Base-by-base conservation (phyloP, 1,140 invertebrate species). In the Trichonephila inaurata region DNA sequence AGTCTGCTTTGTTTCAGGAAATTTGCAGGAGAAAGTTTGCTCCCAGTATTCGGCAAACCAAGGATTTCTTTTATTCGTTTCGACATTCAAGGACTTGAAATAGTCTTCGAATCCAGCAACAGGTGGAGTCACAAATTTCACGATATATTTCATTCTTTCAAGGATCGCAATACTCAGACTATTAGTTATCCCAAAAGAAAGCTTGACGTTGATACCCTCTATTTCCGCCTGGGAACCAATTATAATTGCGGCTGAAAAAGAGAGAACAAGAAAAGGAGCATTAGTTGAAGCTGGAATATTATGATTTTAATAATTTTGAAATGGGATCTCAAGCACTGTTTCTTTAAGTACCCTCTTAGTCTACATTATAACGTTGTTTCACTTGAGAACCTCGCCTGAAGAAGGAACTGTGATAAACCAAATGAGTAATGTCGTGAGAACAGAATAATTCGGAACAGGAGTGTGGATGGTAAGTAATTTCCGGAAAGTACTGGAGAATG, bases 31-130 rank as follows among this genome's bases (percentile, higher is more conserved):
- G 95, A 99, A 99, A 95, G 98, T 98, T 95, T 98, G 97, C 95
- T 99, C 98, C 98, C 98, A 99, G 96, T 98, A 99, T 96, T 99
- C 98, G 33, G 98, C 97, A 96, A 99, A 99, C 98, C 98, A 99
- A 0, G 98, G 98, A 96, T 99, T 99, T 77, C 98, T 96, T 94
- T 96, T 97, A 96, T 99, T 99, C 95, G 97, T 98, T 95, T 98
- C 97, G 14, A 98, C 98, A 40, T 97, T 98, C 10, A 99, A 96
- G 88, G 96, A 96, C 33, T 98, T 96, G 95, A 99, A 99, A 95
- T 99, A 98, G 94, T 98, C 97, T 94, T 98, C 97, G 95, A 99
- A 99, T 1, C 98, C 98, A 33, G 96, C 96, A 1, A 99, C 98
- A 4, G 97, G 97, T 95, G 98, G 98, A 12, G 98, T 98, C 95